Evolutionary conservation across 2,797 vertebrate species (phyloP).

Genomic region (Luscinia megarhynchos): DNA sequence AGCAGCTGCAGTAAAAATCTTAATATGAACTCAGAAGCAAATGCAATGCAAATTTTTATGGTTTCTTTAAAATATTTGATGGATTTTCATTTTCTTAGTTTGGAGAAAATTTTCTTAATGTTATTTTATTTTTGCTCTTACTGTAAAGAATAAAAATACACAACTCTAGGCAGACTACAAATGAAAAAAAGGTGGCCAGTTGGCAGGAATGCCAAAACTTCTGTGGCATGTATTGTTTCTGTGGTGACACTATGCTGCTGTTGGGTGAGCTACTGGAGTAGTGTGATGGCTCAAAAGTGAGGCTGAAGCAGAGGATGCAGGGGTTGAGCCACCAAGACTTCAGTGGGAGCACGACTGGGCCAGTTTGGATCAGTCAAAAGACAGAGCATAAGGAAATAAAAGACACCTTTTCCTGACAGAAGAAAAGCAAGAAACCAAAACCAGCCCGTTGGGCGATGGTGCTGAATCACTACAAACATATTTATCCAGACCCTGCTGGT

Average conservation of each 20-base stretch:
- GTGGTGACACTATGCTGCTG: constrained; percentile 50
- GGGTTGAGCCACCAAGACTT: neutral
- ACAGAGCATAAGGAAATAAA: neutral
- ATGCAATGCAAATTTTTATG: constrained; percentile 84
- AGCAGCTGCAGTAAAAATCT: constrained; percentile 85
- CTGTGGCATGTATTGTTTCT: constrained; percentile 41
- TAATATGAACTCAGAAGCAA: constrained; percentile 91
- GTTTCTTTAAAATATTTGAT: constrained; percentile 52
- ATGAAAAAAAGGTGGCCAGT: constrained; percentile 28
- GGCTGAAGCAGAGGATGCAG: constrained; percentile 3
- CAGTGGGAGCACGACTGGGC: neutral
- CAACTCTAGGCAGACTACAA: neutral
- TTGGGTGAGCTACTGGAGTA: neutral
- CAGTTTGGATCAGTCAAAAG: neutral
- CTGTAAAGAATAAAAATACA: constrained; percentile 45
- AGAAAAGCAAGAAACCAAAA: constrained; percentile 39
- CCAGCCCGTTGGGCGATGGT: neutral
- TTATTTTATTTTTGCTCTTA: constrained; percentile 57
- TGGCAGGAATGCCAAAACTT: constrained; percentile 44
- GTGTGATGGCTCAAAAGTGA: neutral
- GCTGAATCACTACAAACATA: neutral
- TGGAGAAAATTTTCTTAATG: constrained; percentile 20
- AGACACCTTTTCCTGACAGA: neutral
- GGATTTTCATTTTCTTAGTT: constrained; percentile 44
- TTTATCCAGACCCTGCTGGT: neutral